Evolutionary conservation across 1,140 invertebrate species (phyloP), one percentile per base, ranked within the genome.

Genomic region (Magallana gigas): DNA sequence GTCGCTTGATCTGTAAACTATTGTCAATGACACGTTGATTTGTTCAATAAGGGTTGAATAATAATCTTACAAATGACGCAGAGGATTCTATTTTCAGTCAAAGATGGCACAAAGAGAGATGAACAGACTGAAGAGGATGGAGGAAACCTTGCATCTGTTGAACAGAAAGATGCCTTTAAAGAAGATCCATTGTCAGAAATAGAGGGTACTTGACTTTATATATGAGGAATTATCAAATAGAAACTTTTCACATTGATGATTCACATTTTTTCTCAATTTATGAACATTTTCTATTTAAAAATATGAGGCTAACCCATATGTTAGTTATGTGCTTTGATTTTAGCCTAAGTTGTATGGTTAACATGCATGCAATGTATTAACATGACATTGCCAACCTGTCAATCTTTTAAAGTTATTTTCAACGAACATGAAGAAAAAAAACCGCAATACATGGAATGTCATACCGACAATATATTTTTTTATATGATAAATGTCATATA

Each of bases 131-230:
- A 76, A 76, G 23, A 12, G 12, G 68, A 76, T 12, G 23, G 23
- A 12, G 23, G 36, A 76, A 36, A 12, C 23, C 68, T 29, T 29
- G 68, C 23, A 29, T 12, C 1, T 29, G 11, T 29, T 12, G 68
- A 29, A 76, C 8, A 29, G 18, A 76, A 23, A 29, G 23, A 76
- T 76, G 11, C 6, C 29, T 12, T 76, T 29, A 18, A 29, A 36
- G 68, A 76, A 76, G 68, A 76, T 76, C 68, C 68, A 23, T 76
- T 23, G 12, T 76, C 68, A 36, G 68, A 76, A 76, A 23, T 76
- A 9, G 68, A 76, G 68, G 68, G 68, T 48, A 48, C 29, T 23
- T 18, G 64, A 0, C n/a, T 9, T 6, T n/a, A 62, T 62, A n/a
- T 62, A n/a, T 62, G 0, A 12, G 11, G 14, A 6, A 16, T 16